phyloP scores from a whole-genome alignment of 1,140 invertebrate species.

The Drosophila sp. region DNA sequence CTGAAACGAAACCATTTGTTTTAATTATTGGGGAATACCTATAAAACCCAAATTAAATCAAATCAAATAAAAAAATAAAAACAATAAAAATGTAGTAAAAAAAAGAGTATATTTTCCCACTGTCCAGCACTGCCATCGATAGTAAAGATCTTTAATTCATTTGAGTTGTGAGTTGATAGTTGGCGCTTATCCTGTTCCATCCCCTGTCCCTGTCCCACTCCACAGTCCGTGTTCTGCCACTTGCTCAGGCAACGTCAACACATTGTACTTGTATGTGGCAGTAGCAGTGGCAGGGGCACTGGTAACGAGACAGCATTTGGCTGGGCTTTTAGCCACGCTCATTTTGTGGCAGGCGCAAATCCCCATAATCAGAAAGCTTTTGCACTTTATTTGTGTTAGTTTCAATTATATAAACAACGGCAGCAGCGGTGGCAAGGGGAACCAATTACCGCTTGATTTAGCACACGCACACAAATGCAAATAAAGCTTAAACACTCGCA shows the following conservation, averaged over 20 bases:
- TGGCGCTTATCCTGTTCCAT: not conserved
- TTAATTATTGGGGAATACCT: no score
- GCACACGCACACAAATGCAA: conserved; percentile 75
- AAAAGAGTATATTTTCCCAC: not conserved
- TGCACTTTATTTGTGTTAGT: conserved; percentile 82
- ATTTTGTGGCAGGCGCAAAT: conserved; percentile 77
- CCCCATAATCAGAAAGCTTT: conserved; percentile 82
- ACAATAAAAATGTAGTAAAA: not conserved
- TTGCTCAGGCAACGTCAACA: not conserved
- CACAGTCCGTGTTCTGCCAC: not conserved
- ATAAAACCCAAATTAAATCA: no score
- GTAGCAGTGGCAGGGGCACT: conserved; percentile 10
- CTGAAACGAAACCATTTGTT: no score
- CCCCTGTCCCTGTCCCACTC: not conserved
- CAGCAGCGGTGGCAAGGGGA: conserved; percentile 50
- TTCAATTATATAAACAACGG: conserved; percentile 80
- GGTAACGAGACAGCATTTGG: conserved; percentile 33
- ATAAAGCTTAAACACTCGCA: conserved; percentile 46
- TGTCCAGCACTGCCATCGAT: not conserved
- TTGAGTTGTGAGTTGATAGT: conserved; percentile 23
- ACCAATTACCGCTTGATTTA: conserved; percentile 82
- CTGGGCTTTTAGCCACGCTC: conserved; percentile 59
- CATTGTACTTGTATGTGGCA: conserved; percentile 1
- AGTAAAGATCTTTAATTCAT: conserved; percentile 15
- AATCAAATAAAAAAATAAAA: not conserved